phyloP scores from a whole-genome alignment of 2,797 vertebrate genomes.

The Sebastes jordani region DNA sequence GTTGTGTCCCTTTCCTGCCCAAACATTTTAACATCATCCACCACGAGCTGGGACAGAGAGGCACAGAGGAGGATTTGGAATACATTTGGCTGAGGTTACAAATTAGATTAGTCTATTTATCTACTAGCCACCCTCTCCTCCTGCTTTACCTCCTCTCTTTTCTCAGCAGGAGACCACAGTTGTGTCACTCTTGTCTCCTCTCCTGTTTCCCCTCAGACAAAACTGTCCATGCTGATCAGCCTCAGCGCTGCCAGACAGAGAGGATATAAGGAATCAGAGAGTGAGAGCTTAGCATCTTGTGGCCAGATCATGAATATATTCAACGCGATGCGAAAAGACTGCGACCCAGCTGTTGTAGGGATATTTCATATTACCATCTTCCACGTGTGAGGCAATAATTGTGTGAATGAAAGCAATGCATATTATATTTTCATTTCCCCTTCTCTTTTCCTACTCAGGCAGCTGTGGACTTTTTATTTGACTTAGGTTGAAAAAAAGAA shows the following conservation, averaged over 20 bases:
- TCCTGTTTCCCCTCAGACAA: constrained; percentile 54
- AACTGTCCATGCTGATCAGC: constrained; percentile 69
- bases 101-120: constrained; percentile 78
- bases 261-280: constrained; percentile 56
- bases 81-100: constrained; percentile 70
- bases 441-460: constrained; percentile 37
- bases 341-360: constrained; percentile 79
- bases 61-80: constrained; percentile 52
- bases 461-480: constrained; percentile 76
- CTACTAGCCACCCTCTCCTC: constrained; percentile 55
- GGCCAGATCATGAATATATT: constrained; percentile 78
- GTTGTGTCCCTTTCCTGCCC: constrained; percentile 69
- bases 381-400: constrained; percentile 75
- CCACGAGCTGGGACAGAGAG: constrained; percentile 24
- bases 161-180: constrained; percentile 67
- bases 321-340: constrained; percentile 55
- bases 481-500: constrained; percentile 38
- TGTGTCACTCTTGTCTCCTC: constrained; percentile 65
- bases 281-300: constrained; percentile 65
- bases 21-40: constrained; percentile 75
- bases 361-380: constrained; percentile 76
- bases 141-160: constrained; percentile 60
- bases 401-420: constrained; percentile 78
- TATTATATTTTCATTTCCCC: constrained; percentile 76
- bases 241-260: constrained; percentile 50